phyloP scores from a whole-genome alignment of 35 echinoderm and acorn worm genomes.

The Ophiothrix spiculata region DNA sequence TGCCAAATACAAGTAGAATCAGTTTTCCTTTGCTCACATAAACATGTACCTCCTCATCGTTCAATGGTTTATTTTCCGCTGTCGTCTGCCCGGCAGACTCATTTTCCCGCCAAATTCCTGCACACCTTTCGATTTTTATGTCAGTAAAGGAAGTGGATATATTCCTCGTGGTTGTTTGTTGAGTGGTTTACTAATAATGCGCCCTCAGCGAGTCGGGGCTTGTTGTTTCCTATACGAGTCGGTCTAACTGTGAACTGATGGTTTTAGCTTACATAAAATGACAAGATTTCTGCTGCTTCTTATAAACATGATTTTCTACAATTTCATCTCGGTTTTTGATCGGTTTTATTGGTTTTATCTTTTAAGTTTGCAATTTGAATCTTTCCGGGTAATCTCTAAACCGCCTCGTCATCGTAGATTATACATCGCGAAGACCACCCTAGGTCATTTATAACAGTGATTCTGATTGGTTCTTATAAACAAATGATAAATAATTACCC shows the following conservation, averaged over 20 bases:
- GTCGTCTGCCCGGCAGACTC: background rate
- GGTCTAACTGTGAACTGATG: background rate
- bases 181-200: background rate
- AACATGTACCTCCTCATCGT: background rate
- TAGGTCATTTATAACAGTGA: too few species aligned
- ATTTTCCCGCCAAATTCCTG: background rate
- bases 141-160: background rate
- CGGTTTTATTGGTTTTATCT: too few species aligned
- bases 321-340: too few species aligned
- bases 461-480: too few species aligned
- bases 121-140: background rate
- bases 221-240: background rate
- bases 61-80: background rate
- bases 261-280: too few species aligned
- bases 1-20: background rate
- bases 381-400: too few species aligned
- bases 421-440: too few species aligned
- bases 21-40: background rate
- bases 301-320: too few species aligned
- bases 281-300: too few species aligned
- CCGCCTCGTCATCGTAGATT: too few species aligned
- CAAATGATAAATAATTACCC: too few species aligned
- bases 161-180: background rate
- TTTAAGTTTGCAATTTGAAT: too few species aligned
- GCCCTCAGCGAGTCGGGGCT: background rate